Evolutionary conservation across 2,888 invertebrate species (phyloP), one percentile per base, ranked within the genome.

Genomic region (Brachycybe producta): DNA sequence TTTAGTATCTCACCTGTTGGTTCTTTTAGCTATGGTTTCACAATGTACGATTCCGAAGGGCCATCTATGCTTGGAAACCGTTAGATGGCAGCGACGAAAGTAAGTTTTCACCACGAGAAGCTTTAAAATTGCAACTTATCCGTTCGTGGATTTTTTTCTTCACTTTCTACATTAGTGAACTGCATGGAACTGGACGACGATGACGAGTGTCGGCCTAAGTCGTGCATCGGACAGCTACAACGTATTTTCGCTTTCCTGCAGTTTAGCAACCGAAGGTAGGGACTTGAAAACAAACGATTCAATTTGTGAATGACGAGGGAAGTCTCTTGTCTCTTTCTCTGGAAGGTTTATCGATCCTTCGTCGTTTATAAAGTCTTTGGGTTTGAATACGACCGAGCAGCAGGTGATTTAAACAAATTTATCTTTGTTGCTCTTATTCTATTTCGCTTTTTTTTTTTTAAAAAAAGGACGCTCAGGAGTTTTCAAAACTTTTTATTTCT

Each of bases 391-490:
- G 19, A 70, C 69, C 34, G 71, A 72, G 30, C 77, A 78, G 56
- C 77, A 77, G 61, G 61, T 51, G 51, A 39, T 47, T 35, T 48
- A 15, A 41, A 2, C 59, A 45, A 11, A 36, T 52, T 5, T 1
- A 32, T 24, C 19, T 38, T 23, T 26, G 35, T 45, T 42, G 36
- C 49, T 21, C 49, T 28, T n/a, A 42, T 48, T 39, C 32, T 52
- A n/a, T 52, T 42, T 47, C 30, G 8, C 8, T 13, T 30, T 40
- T 26, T 38, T 26, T 49, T 52, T 45, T 24, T 44, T 47, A 26
- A 39, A 34, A 24, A 8, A 28, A 68, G 67, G 78, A 78, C 66
- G 77, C 77, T 28, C 77, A 77, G 63, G 78, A 78, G 62, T 78
- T 78, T 65, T 74, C 75, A 11, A 77, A 77, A 61, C 65, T 78